Base-by-base conservation (phyloP, 2,797 vertebrate species). In the Mus minutoides region DNA sequence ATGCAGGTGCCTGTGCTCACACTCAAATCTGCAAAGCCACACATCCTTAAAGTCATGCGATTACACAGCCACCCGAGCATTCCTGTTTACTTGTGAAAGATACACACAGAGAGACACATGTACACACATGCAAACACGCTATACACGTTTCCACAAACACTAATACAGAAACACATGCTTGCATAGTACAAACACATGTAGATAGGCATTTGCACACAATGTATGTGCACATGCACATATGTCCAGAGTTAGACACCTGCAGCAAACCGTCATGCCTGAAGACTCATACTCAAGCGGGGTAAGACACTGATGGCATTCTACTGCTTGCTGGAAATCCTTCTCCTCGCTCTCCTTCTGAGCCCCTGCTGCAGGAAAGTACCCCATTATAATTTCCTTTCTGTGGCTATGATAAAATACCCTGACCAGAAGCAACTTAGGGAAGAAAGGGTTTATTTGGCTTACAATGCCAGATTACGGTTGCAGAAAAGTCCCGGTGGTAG, bases 121-220 rank as follows among this genome's bases (percentile, higher is more conserved):
- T 2, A 64, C 29, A 88, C 69, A 76, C 17, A n/a, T 58, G 80
- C 2, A 6, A 24, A 26, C 58, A 52, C 8, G 22, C 17, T 52
- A 10, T 21, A 37, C 19, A 9, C 19, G 4, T 37, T 71, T 71
- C 69, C 69, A 37, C n/a, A 37, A 37, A 22, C 69, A 37, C 69
- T 71, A 37, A 24, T 43, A 40, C n/a, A 67, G 31, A 67, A 14
- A 34, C n/a, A 71, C n/a, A 21, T 22, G 69, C 17, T 37, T 71
- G 69, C 69, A 67, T 67, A 24, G 31, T 8, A 80, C 26, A 62
- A 16, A 75, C 29, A 24, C 4, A 49, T 0, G 0, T 31, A 56
- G 0, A 8, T 0, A 12, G 40, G 12, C 22, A 24, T 22, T 14
- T 49, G n/a, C 12, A 0, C 37, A 75, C n/a, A 19, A 17, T 26